Evolutionary conservation across 2,797 vertebrate species (phyloP).

Genomic region (Knipowitschia caucasica): DNA sequence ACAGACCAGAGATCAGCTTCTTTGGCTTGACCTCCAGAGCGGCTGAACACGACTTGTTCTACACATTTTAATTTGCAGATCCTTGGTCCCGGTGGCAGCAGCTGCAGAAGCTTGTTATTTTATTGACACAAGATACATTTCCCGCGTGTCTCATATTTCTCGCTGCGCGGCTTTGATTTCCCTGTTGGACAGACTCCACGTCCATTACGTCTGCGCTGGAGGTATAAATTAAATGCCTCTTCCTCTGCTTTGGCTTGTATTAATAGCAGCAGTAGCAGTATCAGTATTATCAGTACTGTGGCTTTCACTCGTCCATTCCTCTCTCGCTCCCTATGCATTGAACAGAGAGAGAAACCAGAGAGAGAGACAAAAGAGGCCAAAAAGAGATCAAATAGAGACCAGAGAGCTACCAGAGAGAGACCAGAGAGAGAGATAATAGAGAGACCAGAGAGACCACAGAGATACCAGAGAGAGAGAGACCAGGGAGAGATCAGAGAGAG

Average conservation of each 20-base stretch:
- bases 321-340: conserved; percentile 42
- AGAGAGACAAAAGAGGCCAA: too few relatives aligned
- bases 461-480: too few relatives aligned
- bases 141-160: background rate
- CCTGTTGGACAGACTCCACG: conserved; percentile 34
- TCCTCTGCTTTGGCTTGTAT: conserved; percentile 50
- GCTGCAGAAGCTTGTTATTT: conserved; percentile 14
- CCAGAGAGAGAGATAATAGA: too few relatives aligned
- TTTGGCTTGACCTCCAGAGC: background rate
- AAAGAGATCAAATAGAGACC: too few relatives aligned
- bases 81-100: background rate
- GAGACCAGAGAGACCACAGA: too few relatives aligned
- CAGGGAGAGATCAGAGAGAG: too few relatives aligned
- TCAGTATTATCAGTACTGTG: too few relatives aligned
- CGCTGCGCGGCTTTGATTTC: conserved; percentile 36
- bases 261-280: conserved; percentile 49
- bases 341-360: too few relatives aligned
- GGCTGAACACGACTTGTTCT: background rate
- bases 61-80: background rate
- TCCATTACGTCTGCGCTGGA: conserved; percentile 42
- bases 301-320: conserved; percentile 38
- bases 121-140: conserved; percentile 35
- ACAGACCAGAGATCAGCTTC: background rate
- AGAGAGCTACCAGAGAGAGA: too few relatives aligned
- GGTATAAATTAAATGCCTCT: conserved; percentile 50